Conservation (phyloP, 1,140 invertebrate genomes). For the Bicyclus anynana region DNA sequence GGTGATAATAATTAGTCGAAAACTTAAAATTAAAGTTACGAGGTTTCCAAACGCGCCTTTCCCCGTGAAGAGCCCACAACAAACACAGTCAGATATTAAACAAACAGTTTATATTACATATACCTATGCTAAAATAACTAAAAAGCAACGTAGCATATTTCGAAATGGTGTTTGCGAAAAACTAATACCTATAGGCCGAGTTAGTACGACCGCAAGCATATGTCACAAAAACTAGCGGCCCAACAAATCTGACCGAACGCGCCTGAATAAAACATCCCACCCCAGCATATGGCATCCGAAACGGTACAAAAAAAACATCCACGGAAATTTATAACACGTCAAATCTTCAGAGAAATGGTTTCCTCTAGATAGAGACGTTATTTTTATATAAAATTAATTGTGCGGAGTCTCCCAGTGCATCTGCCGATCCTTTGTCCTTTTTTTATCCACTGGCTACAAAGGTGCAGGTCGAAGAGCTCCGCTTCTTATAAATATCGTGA, state of each 20-base stretch:
- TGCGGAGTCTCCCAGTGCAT: constrained; percentile 52
- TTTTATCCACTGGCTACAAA: constrained; percentile 37
- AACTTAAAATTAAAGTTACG: too few relatives aligned
- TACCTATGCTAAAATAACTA: neutral
- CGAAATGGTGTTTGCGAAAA: neutral
- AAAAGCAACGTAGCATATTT: neutral
- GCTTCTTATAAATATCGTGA: constrained; percentile 21
- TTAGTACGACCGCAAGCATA: constrained; percentile 11
- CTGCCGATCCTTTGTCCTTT: constrained; percentile 58
- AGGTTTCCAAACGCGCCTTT: too few relatives aligned
- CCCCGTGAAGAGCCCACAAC: too few relatives aligned
- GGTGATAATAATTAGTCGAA: too few relatives aligned
- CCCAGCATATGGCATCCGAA: constrained; percentile 45
- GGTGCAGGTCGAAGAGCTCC: constrained; percentile 12
- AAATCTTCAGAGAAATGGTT: constrained; percentile 71
- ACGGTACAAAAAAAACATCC: constrained; percentile 50
- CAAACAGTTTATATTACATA: neutral
- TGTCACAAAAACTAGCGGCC: constrained; percentile 33
- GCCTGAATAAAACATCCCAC: constrained; percentile 49
- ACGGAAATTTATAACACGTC: constrained; percentile 71
- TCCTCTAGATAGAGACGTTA: constrained; percentile 71
- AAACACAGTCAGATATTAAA: neutral
- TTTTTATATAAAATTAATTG: constrained; percentile 73
- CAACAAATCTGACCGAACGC: constrained; percentile 29
- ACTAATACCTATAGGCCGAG: neutral